Evolutionary conservation across 2,113 vertebrate genomes (phyloP).

Genomic region (Hippocampus mohnikei): DNA sequence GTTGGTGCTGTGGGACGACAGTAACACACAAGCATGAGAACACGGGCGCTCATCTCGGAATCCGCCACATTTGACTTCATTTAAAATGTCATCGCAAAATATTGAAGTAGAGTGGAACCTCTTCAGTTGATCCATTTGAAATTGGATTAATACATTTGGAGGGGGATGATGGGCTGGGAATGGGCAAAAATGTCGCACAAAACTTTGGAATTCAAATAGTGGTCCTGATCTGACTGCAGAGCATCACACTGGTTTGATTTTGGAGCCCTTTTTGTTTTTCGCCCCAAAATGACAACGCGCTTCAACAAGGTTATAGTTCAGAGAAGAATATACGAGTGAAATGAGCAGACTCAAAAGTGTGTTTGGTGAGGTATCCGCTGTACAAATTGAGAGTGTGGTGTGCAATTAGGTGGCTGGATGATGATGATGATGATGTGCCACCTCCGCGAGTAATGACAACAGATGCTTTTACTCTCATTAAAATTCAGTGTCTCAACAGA

Average conservation of each 20-base stretch:
- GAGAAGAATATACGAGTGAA: background rate
- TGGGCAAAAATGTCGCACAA: background rate
- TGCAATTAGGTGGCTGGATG: background rate
- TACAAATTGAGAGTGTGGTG: background rate
- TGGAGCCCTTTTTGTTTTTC: background rate
- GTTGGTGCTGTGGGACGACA: conserved; percentile 87
- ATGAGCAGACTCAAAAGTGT: background rate
- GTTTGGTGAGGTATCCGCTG: background rate
- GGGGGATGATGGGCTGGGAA: background rate
- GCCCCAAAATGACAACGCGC: background rate
- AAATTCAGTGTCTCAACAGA: background rate
- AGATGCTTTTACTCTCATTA: background rate
- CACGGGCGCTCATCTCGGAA: conserved; percentile 25
- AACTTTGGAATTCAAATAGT: background rate
- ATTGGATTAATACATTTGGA: background rate
- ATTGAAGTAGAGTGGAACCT: background rate
- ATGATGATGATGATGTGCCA: background rate
- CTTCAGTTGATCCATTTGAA: background rate
- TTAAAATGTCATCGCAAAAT: background rate
- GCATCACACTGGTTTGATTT: background rate
- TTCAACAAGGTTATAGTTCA: background rate
- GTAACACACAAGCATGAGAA: conserved; percentile 54
- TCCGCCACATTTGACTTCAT: conserved; percentile 34
- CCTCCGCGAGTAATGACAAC: background rate
- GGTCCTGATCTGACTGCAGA: background rate